These are phyloP conservation scores for Drosophila gaucha DNA, from an alignment of 2,888 invertebrate species.

Conservation along the genomic window DNA sequence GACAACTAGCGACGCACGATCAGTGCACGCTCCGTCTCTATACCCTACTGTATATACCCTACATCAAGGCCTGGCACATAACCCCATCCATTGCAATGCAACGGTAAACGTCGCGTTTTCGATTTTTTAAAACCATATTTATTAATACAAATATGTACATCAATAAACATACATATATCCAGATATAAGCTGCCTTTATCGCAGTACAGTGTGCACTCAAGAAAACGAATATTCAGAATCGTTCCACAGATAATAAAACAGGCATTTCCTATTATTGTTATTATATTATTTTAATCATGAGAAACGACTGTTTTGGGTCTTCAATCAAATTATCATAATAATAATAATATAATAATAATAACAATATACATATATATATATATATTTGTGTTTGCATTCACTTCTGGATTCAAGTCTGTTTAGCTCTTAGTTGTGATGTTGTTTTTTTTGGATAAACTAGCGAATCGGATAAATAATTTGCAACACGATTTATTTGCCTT, in stretches of 20 bases:
- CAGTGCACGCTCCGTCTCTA: conserved; percentile 7
- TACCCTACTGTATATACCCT: conserved; percentile 19
- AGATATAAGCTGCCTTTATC: neutral
- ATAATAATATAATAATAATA: neutral
- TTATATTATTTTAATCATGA: neutral
- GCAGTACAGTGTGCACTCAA: neutral
- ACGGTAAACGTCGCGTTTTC: neutral
- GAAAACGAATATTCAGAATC: neutral
- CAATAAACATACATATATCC: neutral
- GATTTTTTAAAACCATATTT: conserved; percentile 6
- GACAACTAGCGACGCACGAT: conserved; percentile 39
- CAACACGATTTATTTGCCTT: conserved; percentile 40
- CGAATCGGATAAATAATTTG: conserved; percentile 30
- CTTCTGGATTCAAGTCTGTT: neutral
- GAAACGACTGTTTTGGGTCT: neutral
- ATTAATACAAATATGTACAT: neutral
- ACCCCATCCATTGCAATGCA: neutral
- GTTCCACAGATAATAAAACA: neutral
- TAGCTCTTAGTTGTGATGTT: neutral
- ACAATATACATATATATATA: neutral
- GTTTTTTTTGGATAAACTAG: conserved; percentile 20
- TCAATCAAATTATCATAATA: neutral
- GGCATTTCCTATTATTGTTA: neutral
- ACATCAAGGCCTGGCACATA: neutral
- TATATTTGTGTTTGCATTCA: no score